A percentile compares a stretch with the other conserved stretches of the same genome.
phyloP scores from a whole-genome alignment of 1,140 invertebrate species.

The Drosophila chauvacae region DNA sequence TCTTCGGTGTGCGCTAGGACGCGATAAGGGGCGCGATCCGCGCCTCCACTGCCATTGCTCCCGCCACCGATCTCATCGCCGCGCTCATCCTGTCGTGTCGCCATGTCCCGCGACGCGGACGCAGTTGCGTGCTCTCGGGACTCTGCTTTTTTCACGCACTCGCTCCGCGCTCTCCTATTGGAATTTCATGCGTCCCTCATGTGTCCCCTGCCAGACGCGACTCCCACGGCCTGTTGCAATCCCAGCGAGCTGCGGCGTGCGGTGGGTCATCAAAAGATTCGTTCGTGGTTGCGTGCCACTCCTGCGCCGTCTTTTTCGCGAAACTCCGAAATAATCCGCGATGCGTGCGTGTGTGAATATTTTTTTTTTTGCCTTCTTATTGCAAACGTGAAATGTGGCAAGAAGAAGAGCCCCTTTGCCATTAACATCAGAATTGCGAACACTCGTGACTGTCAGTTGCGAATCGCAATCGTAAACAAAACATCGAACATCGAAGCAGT shows the following conservation, averaged over 20 bases:
- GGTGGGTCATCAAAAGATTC: constrained; percentile 20
- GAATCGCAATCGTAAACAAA: constrained; percentile 25
- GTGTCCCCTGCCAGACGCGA: constrained; percentile 7
- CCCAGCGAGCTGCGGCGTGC: constrained; percentile 10
- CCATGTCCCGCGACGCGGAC: constrained; percentile 53
- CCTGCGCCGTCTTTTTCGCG: constrained; percentile 40
- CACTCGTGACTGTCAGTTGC: constrained; percentile 19
- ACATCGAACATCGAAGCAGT: background rate
- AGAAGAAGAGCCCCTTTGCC: constrained; percentile 29
- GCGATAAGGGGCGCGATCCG: constrained; percentile 45
- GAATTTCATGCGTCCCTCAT: constrained; percentile 60
- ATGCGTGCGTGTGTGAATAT: constrained; percentile 60
- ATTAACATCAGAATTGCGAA: constrained; percentile 9
- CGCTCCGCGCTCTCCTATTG: constrained; percentile 51
- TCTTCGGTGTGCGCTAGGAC: constrained; percentile 55
- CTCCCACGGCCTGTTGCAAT: constrained; percentile 22
- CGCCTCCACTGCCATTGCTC: constrained; percentile 26
- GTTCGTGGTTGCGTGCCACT: constrained; percentile 45
- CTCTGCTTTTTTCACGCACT: constrained; percentile 48
- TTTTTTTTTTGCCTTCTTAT: constrained; percentile 38
- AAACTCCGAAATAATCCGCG: constrained; percentile 60
- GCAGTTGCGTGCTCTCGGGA: constrained; percentile 30
- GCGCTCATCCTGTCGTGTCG: constrained; percentile 69
- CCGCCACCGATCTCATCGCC: constrained; percentile 46
- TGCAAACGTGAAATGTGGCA: constrained; percentile 59